phyloP scores from a whole-genome alignment of 2,888 invertebrate genomes.

The Lithophane ornitopus region DNA sequence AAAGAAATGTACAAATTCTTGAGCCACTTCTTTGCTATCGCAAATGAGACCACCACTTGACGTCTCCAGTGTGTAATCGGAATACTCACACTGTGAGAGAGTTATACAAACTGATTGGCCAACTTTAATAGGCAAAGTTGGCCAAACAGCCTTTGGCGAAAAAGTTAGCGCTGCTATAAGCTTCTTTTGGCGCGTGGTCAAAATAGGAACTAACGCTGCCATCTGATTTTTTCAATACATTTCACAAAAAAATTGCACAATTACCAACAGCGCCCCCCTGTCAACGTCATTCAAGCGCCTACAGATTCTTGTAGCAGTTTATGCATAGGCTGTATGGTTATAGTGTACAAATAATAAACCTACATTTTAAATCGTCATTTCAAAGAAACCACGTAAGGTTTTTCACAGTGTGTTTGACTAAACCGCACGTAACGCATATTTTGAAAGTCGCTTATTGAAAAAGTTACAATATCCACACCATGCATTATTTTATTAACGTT shows the following conservation, averaged over 20 bases:
- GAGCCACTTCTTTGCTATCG: too few species aligned
- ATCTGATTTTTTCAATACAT: neutral
- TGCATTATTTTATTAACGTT: constrained; percentile 9
- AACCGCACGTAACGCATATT: constrained; percentile 6
- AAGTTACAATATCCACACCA: neutral
- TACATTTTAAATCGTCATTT: neutral
- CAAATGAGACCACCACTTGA: too few species aligned
- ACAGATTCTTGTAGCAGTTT: neutral
- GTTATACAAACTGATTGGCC: neutral
- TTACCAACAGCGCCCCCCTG: neutral
- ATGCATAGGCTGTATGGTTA: neutral
- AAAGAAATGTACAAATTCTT: too few species aligned
- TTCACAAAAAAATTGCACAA: neutral
- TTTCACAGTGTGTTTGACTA: constrained; percentile 10
- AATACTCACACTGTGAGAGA: constrained; percentile 19
- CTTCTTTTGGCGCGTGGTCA: neutral
- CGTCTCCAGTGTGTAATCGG: too few species aligned
- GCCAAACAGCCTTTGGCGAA: neutral
- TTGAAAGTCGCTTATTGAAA: neutral
- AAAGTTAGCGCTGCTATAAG: neutral
- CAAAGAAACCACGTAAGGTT: neutral
- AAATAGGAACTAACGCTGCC: neutral
- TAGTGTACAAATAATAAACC: constrained; percentile 15
- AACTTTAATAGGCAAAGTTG: neutral
- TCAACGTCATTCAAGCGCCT: neutral